These are phyloP conservation scores for Gorilla gorilla DNA, from an alignment of 2,113 vertebrate genomes.

Conservation along the genomic window DNA sequence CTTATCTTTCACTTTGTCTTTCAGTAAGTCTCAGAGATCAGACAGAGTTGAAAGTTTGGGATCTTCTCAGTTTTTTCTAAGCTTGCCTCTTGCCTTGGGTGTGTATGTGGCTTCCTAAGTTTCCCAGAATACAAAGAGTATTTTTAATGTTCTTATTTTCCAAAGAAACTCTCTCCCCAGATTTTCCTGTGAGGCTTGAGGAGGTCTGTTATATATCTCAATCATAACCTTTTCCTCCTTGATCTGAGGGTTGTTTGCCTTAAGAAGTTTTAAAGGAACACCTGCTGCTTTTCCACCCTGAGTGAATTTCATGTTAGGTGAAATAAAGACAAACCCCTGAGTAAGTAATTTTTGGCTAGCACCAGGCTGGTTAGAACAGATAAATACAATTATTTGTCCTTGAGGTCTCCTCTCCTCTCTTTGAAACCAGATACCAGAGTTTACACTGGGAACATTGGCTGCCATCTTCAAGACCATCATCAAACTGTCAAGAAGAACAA, in stretches of 20 bases:
- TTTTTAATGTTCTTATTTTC: neutral
- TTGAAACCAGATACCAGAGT: neutral
- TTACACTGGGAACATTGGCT: too few relatives aligned
- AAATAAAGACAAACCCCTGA: neutral
- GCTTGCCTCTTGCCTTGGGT: neutral
- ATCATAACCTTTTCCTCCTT: neutral
- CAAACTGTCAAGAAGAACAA: neutral
- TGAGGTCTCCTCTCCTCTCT: neutral
- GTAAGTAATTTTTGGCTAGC: neutral
- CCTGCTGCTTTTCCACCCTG: neutral
- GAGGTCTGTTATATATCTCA: neutral
- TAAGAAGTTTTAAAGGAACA: neutral
- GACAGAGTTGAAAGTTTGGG: neutral
- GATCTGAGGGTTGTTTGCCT: neutral
- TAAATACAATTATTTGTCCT: neutral
- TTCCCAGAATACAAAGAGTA: neutral
- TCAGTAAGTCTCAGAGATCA: neutral
- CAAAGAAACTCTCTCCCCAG: neutral
- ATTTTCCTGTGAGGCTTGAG: neutral
- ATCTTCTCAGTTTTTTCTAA: neutral
- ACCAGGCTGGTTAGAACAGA: neutral
- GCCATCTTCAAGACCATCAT: neutral
- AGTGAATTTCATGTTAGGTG: neutral
- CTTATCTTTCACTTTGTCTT: neutral
- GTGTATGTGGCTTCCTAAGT: neutral